phyloP scores from a whole-genome alignment of 2,113 vertebrate genomes.

The Athene cunicularia region DNA sequence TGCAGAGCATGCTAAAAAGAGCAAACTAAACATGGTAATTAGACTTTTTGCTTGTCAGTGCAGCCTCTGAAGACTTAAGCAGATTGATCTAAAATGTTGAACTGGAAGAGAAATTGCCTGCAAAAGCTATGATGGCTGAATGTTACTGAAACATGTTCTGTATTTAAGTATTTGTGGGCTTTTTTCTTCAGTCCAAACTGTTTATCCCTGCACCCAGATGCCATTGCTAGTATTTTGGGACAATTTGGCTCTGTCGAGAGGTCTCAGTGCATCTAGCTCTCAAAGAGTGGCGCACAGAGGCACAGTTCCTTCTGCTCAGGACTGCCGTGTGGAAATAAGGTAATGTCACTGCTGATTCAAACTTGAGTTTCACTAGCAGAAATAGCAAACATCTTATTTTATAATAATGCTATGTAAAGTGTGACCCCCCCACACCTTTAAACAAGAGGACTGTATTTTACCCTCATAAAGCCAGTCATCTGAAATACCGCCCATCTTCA shows the following conservation, averaged over 20 bases:
- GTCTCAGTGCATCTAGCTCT: accelerated
- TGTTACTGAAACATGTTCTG: background rate
- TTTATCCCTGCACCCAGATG: background rate
- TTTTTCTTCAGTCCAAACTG: background rate
- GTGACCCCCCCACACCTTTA: background rate
- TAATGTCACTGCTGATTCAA: background rate
- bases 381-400: background rate
- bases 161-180: background rate
- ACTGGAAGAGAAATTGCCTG: background rate
- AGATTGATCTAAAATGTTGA: background rate
- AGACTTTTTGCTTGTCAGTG: constrained; percentile 44
- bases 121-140: background rate
- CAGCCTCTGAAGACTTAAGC: constrained; percentile 37
- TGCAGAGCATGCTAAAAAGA: constrained; percentile 52
- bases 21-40: constrained; percentile 59
- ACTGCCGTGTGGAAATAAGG: accelerated
- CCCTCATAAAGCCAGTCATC: background rate
- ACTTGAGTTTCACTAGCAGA: background rate
- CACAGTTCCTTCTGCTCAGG: accelerated
- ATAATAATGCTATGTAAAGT: background rate
- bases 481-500: background rate
- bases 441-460: background rate
- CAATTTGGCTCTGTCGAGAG: background rate
- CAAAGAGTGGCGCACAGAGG: accelerated
- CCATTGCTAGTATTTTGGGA: background rate